Conservation (phyloP, 2,888 invertebrate species). For the Dryadula phaetusa region DNA sequence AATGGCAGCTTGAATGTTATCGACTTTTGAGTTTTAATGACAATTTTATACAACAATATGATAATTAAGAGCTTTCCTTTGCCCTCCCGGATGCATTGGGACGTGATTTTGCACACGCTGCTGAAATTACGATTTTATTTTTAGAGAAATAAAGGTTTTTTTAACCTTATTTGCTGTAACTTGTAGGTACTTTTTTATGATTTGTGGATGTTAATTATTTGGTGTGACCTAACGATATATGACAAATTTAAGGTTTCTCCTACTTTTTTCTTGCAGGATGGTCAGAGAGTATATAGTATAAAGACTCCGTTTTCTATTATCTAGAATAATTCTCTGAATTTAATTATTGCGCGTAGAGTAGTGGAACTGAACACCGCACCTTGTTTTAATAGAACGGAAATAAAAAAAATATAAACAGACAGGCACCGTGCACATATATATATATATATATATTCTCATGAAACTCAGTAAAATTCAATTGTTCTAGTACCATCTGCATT, state of each 20-base stretch:
- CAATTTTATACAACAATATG: slow-evolving; percentile 79
- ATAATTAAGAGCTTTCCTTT: slow-evolving; percentile 68
- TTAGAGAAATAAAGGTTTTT: slow-evolving; percentile 24
- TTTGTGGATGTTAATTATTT: too few species aligned
- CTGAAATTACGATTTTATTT: slow-evolving; percentile 40
- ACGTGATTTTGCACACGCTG: slow-evolving; percentile 41
- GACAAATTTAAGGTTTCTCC: neutral
- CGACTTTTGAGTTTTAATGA: slow-evolving; percentile 77
- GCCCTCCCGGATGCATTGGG: slow-evolving; percentile 58
- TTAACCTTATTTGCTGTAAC: neutral
- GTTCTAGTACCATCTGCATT: too few species aligned
- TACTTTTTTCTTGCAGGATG: neutral
- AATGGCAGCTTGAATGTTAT: slow-evolving; percentile 71
- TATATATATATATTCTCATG: too few species aligned
- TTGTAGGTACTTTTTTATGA: neutral
- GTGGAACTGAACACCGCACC: too few species aligned
- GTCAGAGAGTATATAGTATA: neutral
- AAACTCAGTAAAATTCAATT: too few species aligned
- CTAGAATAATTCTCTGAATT: neutral
- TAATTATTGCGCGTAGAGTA: too few species aligned
- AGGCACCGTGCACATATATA: too few species aligned
- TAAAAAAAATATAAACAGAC: too few species aligned
- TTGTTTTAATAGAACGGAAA: too few species aligned
- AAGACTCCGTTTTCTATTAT: neutral
- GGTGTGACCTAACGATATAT: too few species aligned